Evolutionary conservation across 2,797 vertebrate species (phyloP).

Genomic region (Sparidentex hasta): DNA sequence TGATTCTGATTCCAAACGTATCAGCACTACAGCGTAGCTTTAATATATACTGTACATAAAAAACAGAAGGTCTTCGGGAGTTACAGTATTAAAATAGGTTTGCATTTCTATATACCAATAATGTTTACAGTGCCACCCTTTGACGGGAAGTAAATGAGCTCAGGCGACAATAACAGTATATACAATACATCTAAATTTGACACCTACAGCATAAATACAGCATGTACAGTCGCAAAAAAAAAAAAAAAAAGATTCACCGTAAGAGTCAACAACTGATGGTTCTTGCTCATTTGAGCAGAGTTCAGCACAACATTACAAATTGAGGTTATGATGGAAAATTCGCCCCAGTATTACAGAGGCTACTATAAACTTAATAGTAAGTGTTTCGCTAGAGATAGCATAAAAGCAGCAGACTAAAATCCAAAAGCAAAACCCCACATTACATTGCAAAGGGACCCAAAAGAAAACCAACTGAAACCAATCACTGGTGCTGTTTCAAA

Average conservation of each 20-base stretch:
- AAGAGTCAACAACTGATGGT: conserved; percentile 14
- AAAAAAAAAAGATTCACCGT: neutral
- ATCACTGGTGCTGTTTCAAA: conserved; percentile 25
- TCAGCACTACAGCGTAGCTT: conserved; percentile 80
- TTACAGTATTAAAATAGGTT: conserved; percentile 83
- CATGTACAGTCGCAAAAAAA: conserved; percentile 34
- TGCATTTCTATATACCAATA: conserved; percentile 81
- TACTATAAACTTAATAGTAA: conserved; percentile 7
- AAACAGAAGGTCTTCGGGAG: conserved; percentile 80
- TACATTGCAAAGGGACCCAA: conserved; percentile 23
- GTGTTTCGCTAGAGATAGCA: conserved; percentile 9
- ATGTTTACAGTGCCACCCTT: conserved; percentile 76
- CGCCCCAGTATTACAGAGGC: neutral
- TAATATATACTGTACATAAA: conserved; percentile 84
- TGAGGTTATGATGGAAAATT: conserved; percentile 11
- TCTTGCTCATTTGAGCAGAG: conserved; percentile 45
- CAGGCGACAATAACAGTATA: conserved; percentile 70
- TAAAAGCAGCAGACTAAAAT: conserved; percentile 41
- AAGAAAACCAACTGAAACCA: conserved; percentile 3
- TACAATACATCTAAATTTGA: conserved; percentile 74
- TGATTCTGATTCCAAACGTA: conserved; percentile 60
- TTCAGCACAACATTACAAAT: conserved; percentile 1
- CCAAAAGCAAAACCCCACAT: conserved; percentile 29
- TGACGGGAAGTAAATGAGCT: conserved; percentile 71
- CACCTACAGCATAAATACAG: conserved; percentile 50